Percentiles rank a stretch among this genome's conserved stretches.
These are phyloP conservation scores for Agriotes lineatus DNA, from an alignment of 2,888 invertebrate genomes.

Conservation along the genomic window DNA sequence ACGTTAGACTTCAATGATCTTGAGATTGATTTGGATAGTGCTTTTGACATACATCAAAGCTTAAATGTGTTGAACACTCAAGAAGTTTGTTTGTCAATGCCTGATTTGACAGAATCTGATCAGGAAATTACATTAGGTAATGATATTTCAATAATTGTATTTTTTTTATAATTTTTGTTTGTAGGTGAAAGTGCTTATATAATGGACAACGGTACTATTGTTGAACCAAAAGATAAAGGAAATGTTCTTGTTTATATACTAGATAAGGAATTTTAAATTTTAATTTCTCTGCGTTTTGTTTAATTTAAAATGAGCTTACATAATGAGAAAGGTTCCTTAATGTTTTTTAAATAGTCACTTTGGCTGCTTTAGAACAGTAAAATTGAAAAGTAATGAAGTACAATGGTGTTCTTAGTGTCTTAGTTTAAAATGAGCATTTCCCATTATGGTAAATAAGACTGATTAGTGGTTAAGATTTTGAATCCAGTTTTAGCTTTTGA, in stretches of 20 bases:
- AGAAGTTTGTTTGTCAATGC: constrained; percentile 62
- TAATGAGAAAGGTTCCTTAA: no score
- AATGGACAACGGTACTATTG: constrained; percentile 60
- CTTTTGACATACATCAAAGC: constrained; percentile 40
- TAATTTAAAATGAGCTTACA: no score
- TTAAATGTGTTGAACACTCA: constrained; percentile 39
- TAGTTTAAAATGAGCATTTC: no score
- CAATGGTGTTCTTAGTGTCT: no score
- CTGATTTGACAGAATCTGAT: constrained; percentile 59
- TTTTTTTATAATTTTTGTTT: no score
- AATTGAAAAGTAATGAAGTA: no score
- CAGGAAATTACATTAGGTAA: constrained; percentile 60
- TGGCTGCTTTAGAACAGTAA: no score
- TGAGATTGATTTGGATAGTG: constrained; percentile 55
- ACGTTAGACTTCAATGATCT: constrained; percentile 51
- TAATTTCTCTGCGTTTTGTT: background rate
- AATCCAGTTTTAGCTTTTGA: no score
- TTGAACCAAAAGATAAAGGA: constrained; percentile 57
- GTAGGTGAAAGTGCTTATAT: constrained; percentile 59
- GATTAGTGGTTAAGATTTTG: no score
- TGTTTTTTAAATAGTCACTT: no score
- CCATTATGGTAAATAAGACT: no score
- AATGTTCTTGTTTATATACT: constrained; percentile 60
- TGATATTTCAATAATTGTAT: no score
- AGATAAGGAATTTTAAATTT: constrained; percentile 44